These are phyloP conservation scores for Oligia strigilis DNA, from an alignment of 2,888 invertebrate species.

Conservation along the genomic window DNA sequence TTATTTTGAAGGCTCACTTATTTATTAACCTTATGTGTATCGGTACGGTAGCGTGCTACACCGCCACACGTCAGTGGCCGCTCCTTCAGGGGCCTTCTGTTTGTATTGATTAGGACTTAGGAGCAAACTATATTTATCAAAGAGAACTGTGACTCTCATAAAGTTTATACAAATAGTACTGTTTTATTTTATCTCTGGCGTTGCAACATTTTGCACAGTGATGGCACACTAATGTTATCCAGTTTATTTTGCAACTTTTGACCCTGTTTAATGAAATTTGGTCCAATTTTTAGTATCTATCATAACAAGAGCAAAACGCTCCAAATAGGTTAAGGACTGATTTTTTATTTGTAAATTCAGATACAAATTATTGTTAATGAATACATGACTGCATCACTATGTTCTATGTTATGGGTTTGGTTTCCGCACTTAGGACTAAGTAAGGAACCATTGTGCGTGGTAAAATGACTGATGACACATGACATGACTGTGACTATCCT, in stretches of 20 bases:
- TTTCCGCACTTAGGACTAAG: too few species aligned
- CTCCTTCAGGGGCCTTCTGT: constrained; percentile 3
- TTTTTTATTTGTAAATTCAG: not conserved
- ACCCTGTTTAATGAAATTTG: not conserved
- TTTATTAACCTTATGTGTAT: constrained; percentile 38
- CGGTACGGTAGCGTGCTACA: constrained; percentile 21
- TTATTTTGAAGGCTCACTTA: constrained; percentile 34
- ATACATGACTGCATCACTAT: too few species aligned
- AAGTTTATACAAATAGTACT: not conserved
- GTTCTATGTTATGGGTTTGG: too few species aligned
- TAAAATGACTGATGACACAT: too few species aligned
- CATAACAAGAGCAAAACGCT: not conserved
- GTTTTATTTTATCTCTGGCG: not conserved
- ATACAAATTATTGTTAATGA: too few species aligned
- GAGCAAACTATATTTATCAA: constrained; percentile 15
- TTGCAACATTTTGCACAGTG: not conserved
- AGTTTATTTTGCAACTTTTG: not conserved
- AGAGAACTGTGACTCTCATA: not conserved
- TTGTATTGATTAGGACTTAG: constrained; percentile 47
- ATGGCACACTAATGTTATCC: not conserved
- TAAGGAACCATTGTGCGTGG: too few species aligned
- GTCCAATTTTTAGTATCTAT: not conserved
- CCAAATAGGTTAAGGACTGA: not conserved
- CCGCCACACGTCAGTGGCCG: constrained; percentile 18
- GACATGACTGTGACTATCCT: too few species aligned